A percentile compares a stretch with the other conserved stretches of the same genome.
These are phyloP conservation scores for Drosophila nasuta DNA, from an alignment of 1,140 invertebrate genomes.

Conservation along the genomic window DNA sequence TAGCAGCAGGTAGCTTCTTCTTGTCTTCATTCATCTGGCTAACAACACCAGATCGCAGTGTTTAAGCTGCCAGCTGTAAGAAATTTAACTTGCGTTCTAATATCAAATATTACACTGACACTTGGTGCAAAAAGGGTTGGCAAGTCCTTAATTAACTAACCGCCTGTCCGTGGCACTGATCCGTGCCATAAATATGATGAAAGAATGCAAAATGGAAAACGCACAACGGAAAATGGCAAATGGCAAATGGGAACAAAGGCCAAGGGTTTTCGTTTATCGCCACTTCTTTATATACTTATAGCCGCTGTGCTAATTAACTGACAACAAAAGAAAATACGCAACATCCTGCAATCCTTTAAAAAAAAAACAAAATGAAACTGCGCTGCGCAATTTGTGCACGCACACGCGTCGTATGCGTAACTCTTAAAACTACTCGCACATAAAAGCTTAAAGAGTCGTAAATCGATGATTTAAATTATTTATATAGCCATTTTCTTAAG, in stretches of 20 bases:
- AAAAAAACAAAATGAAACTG: not conserved
- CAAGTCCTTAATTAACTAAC: slow-evolving; percentile 33
- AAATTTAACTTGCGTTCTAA: slow-evolving; percentile 12
- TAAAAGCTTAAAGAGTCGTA: slow-evolving; percentile 7
- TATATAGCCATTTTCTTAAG: not conserved
- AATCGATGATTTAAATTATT: slow-evolving; percentile 17
- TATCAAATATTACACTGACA: slow-evolving; percentile 8
- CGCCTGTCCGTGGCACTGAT: slow-evolving; percentile 18
- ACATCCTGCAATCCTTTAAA: slow-evolving; percentile 15
- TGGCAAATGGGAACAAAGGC: not conserved
- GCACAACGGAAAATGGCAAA: not conserved
- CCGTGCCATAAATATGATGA: slow-evolving; percentile 28
- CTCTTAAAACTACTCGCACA: not conserved
- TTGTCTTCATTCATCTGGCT: slow-evolving; percentile 41
- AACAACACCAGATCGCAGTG: not conserved
- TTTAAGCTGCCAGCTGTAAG: slow-evolving; percentile 1
- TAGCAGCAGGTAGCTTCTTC: slow-evolving; percentile 8
- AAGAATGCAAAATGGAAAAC: slow-evolving; percentile 13
- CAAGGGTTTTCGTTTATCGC: slow-evolving; percentile 16
- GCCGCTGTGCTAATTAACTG: slow-evolving; percentile 31
- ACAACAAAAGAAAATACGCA: slow-evolving; percentile 16
- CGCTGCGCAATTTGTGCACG: not conserved
- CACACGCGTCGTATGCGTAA: slow-evolving; percentile 3
- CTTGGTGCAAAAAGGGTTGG: not conserved
- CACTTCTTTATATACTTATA: slow-evolving; percentile 9